phyloP scores from a whole-genome alignment of 2,113 vertebrate species.

The Myotis lucifugus region DNA sequence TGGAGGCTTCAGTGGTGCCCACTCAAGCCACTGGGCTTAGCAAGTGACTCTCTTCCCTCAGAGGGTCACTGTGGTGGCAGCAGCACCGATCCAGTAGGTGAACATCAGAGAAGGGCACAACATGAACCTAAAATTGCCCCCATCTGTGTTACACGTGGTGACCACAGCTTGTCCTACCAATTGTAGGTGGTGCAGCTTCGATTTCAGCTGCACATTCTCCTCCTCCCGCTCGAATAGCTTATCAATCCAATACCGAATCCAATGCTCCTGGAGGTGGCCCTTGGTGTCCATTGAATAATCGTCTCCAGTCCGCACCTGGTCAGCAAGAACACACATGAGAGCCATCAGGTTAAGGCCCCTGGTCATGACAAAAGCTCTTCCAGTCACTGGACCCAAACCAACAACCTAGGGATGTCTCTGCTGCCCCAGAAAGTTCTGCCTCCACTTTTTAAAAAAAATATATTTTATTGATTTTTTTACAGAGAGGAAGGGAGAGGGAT shows the following conservation, averaged over 20 bases:
- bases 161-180: slow-evolving; percentile 65
- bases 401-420: accelerated
- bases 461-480: too few relatives aligned
- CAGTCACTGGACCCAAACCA: background rate
- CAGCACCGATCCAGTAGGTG: accelerated
- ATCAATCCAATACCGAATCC: too few relatives aligned
- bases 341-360: background rate
- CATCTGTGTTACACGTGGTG: accelerated
- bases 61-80: accelerated
- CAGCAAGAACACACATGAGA: background rate
- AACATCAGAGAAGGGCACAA: background rate
- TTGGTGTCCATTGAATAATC: too few relatives aligned
- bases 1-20: accelerated
- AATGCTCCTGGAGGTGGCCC: too few relatives aligned
- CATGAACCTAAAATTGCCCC: background rate
- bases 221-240: too few relatives aligned
- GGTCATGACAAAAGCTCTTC: accelerated
- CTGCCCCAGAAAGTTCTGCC: accelerated
- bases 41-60: accelerated
- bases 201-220: too few relatives aligned
- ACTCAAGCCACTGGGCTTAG: accelerated
- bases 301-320: slow-evolving; percentile 61
- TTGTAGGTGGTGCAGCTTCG: too few relatives aligned
- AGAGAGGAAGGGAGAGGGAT: too few relatives aligned
- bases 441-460: too few relatives aligned